Evolutionary conservation across 2,113 vertebrate species (phyloP).

Genomic region (Corydoras sp.): DNA sequence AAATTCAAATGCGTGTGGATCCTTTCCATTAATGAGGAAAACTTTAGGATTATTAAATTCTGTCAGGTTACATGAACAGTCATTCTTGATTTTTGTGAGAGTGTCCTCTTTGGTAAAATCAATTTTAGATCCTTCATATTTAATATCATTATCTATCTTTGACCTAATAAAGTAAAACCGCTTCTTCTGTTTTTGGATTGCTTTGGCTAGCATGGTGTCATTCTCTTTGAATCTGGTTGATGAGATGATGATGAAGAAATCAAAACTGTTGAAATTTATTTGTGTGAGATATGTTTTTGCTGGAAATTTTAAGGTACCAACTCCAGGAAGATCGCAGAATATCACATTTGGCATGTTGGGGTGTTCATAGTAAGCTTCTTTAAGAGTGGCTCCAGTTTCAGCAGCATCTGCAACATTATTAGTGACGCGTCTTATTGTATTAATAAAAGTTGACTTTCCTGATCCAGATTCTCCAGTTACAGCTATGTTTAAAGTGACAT

Average conservation of each 20-base stretch:
- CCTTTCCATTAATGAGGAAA: conserved; percentile 39
- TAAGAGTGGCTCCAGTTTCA: conserved; percentile 55
- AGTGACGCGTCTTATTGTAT: conserved; percentile 55
- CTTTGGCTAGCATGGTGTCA: conserved; percentile 54
- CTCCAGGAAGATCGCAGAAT: conserved; percentile 67
- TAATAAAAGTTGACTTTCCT: conserved; percentile 67
- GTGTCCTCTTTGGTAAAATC: conserved; percentile 23
- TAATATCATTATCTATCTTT: conserved; percentile 41
- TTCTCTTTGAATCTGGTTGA: conserved; percentile 55
- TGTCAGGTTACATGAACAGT: conserved; percentile 35
- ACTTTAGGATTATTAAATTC: conserved; percentile 38
- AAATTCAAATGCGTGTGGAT: conserved; percentile 32
- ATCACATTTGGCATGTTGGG: conserved; percentile 53
- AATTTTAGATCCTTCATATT: conserved; percentile 14
- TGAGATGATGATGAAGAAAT: conserved; percentile 65
- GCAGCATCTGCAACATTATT: conserved; percentile 56
- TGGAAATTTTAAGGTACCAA: conserved; percentile 53
- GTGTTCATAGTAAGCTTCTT: no score
- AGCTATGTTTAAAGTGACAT: conserved; percentile 54
- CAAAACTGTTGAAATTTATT: conserved; percentile 54
- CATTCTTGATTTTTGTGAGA: conserved; percentile 18
- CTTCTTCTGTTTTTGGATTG: conserved; percentile 49
- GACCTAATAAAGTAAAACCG: conserved; percentile 43
- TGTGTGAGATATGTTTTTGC: conserved; percentile 55
- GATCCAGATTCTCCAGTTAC: conserved; percentile 61